Conservation (phyloP, 2,113 vertebrate genomes). For the Caracal caracal region DNA sequence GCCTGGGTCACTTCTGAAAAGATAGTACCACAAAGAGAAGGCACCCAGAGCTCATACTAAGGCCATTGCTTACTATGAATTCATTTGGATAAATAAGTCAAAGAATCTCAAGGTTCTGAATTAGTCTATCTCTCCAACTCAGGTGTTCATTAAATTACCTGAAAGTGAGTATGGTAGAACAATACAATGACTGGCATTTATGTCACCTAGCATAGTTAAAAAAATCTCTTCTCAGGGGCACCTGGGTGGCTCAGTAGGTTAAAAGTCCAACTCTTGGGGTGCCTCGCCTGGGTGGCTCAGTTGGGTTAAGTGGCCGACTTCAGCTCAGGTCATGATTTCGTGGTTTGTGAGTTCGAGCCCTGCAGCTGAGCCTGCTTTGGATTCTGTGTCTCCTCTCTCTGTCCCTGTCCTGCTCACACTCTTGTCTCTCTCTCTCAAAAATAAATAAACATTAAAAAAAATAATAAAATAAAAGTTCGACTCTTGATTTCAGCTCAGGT, state of each 20-base stretch:
- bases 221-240: neutral
- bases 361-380: too few species aligned
- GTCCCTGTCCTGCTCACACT: too few species aligned
- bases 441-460: too few species aligned
- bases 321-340: too few species aligned
- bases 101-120: conserved; percentile 3
- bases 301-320: too few species aligned
- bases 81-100: conserved; percentile 27
- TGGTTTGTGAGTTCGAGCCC: too few species aligned
- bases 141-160: conserved; percentile 39
- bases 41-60: conserved; percentile 23
- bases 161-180: neutral
- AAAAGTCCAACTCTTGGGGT: too few species aligned
- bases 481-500: too few species aligned
- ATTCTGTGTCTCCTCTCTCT: too few species aligned
- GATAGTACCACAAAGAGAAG: conserved; percentile 13
- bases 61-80: neutral
- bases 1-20: conserved; percentile 5
- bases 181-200: conserved; percentile 14
- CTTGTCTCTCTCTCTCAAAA: too few species aligned
- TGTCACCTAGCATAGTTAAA: conserved; percentile 26
- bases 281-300: too few species aligned
- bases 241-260: neutral
- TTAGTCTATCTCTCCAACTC: neutral
- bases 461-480: too few species aligned